phyloP scores from a whole-genome alignment of 2,888 invertebrate species.

The Chaitophorus viminalis region DNA sequence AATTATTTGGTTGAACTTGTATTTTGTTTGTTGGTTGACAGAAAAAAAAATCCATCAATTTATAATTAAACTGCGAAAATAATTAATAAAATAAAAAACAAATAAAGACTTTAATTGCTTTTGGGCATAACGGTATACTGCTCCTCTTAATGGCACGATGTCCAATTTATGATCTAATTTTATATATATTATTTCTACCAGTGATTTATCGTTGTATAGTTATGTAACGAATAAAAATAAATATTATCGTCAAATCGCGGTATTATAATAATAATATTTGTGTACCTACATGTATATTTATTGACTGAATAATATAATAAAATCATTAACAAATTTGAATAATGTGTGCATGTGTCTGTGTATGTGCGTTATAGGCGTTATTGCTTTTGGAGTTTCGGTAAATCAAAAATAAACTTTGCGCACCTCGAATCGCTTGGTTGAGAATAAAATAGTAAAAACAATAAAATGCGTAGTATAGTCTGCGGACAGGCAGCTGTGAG shows the following conservation, averaged over 20 bases:
- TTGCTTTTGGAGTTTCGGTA: too few species aligned
- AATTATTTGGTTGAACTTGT: conserved; percentile 52
- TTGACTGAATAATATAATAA: too few species aligned
- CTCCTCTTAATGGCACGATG: conserved; percentile 41
- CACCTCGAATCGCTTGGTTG: background rate
- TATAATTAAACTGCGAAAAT: conserved; percentile 53
- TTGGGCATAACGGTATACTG: conserved; percentile 4
- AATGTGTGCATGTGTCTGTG: too few species aligned
- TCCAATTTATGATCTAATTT: conserved; percentile 52
- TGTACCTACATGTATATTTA: too few species aligned
- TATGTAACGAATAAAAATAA: conserved; percentile 25
- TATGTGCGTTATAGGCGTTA: too few species aligned
- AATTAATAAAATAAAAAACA: conserved; percentile 59
- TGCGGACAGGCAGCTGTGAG: background rate
- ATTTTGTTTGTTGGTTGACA: conserved; percentile 51
- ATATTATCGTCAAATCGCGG: background rate
- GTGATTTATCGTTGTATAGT: conserved; percentile 39
- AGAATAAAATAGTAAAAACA: background rate
- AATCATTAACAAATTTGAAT: too few species aligned
- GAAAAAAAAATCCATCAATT: conserved; percentile 54
- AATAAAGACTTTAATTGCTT: conserved; percentile 54
- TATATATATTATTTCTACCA: conserved; percentile 32
- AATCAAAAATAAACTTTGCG: too few species aligned
- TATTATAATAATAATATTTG: too few species aligned
- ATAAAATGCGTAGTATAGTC: conserved; percentile 3